These are phyloP conservation scores for Rapana venosa DNA, from an alignment of 2,888 invertebrate species.

Conservation along the genomic window DNA sequence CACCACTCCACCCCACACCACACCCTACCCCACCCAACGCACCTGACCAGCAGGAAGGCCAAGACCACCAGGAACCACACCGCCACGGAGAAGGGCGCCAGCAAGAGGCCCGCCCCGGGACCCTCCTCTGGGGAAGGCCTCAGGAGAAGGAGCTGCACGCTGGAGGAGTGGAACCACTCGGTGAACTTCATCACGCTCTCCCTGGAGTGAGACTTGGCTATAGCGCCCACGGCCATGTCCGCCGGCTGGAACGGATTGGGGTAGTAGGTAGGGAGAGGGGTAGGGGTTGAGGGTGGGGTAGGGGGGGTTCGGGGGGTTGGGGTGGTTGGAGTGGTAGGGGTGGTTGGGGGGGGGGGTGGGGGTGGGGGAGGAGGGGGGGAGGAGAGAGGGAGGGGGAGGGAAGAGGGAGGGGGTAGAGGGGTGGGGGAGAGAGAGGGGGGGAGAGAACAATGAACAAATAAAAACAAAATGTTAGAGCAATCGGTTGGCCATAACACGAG, in stretches of 20 bases:
- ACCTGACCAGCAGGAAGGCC: constrained; percentile 48
- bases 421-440: no score
- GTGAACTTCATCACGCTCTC: constrained; percentile 48
- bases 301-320: background rate
- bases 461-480: no score
- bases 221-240: constrained; percentile 49
- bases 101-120: constrained; percentile 41
- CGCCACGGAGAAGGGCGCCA: constrained; percentile 50
- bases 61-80: constrained; percentile 52
- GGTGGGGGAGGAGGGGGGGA: no score
- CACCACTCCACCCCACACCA: background rate
- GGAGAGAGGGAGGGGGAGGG: no score
- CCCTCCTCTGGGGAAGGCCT: constrained; percentile 39
- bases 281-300: background rate
- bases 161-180: constrained; percentile 46
- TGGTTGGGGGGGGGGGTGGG: no score
- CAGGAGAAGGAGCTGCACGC: constrained; percentile 48
- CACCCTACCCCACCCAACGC: background rate
- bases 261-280: background rate
- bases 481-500: no score
- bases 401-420: no score
- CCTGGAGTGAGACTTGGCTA: constrained; percentile 34
- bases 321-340: no score
- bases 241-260: constrained; percentile 39
- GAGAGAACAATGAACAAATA: no score